Conservation (phyloP, 2,797 vertebrate species). For the Pseudomugil gertrudae region DNA sequence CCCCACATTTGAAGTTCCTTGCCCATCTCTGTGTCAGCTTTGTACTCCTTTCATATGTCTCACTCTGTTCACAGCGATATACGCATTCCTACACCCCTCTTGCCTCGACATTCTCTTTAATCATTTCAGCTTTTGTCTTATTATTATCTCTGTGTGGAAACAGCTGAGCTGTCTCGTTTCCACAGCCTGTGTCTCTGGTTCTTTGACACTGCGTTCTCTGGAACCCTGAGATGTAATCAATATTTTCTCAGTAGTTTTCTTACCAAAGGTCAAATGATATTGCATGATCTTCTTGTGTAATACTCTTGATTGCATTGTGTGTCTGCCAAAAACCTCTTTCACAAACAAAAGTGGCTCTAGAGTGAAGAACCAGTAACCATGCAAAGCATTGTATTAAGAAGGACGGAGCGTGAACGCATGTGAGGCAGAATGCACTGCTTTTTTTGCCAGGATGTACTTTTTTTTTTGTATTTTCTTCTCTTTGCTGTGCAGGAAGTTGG, state of each 20-base stretch:
- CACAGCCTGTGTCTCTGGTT: conserved; percentile 1
- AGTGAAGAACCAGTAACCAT: conserved; percentile 31
- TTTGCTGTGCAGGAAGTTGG: conserved; percentile 50
- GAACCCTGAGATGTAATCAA: conserved; percentile 41
- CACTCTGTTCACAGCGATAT: conserved; percentile 10
- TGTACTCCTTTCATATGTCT: conserved; percentile 18
- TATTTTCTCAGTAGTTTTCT: conserved; percentile 60
- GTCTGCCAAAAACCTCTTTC: conserved; percentile 46
- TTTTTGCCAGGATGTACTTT: conserved; percentile 31
- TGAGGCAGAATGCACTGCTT: conserved; percentile 29
- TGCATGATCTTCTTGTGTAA: conserved; percentile 60
- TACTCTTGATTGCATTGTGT: conserved; percentile 48
- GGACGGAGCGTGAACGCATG: conserved; percentile 31
- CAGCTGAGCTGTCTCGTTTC: conserved; percentile 25
- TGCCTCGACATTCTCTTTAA: conserved; percentile 45
- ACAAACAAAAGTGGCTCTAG: conserved; percentile 34
- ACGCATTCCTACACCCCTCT: conserved; percentile 11
- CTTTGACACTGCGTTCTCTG: neutral
- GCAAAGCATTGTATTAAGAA: conserved; percentile 42
- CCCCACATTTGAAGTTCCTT: conserved; percentile 40
- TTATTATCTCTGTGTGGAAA: conserved; percentile 31
- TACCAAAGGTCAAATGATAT: conserved; percentile 62
- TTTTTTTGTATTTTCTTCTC: conserved; percentile 16
- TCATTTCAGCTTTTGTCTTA: conserved; percentile 38
- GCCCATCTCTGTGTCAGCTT: conserved; percentile 20